These are phyloP conservation scores for Lithophane semibrunnea DNA, from an alignment of 2,888 invertebrate genomes.

Conservation along the genomic window DNA sequence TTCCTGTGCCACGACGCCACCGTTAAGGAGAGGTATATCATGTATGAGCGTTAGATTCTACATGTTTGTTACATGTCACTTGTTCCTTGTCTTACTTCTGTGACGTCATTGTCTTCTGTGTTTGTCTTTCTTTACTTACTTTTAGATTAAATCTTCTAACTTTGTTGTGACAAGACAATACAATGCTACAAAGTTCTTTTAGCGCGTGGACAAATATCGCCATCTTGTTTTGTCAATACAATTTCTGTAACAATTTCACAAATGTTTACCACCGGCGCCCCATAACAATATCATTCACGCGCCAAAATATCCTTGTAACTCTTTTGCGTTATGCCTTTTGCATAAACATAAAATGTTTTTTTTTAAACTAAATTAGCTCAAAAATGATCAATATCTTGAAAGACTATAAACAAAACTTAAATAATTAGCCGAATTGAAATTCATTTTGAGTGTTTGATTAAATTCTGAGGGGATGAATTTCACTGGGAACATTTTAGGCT, in stretches of 20 bases:
- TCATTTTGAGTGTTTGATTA: not conserved
- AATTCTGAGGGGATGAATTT: not conserved
- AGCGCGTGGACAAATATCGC: not conserved
- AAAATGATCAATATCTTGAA: not conserved
- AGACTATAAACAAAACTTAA: not conserved
- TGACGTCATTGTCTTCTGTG: conserved; percentile 49
- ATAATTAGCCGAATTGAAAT: not conserved
- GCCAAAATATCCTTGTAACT: not conserved
- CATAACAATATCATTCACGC: not conserved
- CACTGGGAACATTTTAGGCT: conserved; percentile 1
- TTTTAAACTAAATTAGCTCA: no score
- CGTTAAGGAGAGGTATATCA: conserved; percentile 93
- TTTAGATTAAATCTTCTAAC: conserved; percentile 6
- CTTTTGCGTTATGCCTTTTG: no score
- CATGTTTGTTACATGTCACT: conserved; percentile 63
- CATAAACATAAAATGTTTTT: not conserved
- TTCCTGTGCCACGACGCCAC: conserved; percentile 95
- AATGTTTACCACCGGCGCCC: not conserved
- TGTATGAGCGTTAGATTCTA: conserved; percentile 77
- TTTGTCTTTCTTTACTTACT: conserved; percentile 31
- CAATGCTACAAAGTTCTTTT: no score
- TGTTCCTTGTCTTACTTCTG: conserved; percentile 44
- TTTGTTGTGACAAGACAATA: not conserved
- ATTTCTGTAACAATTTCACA: not conserved
- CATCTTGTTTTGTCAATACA: not conserved